Evolutionary conservation across 2,797 vertebrate species (phyloP), one percentile per base, ranked within the genome.

Genomic region (Mormyrus hasselquistii): DNA sequence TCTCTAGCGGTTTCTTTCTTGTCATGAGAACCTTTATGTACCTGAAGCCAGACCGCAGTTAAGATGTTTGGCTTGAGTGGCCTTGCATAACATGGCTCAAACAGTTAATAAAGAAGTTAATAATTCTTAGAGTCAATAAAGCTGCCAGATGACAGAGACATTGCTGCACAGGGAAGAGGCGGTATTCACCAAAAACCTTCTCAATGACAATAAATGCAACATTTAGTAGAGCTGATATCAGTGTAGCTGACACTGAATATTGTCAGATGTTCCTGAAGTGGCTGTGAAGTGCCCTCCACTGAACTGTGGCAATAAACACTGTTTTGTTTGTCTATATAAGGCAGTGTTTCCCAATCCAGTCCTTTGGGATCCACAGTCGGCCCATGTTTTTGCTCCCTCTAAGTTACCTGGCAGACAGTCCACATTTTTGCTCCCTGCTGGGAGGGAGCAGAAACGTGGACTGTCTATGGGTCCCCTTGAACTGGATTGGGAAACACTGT

Each of bases 41-140:
- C 73, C 34, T 2, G 22, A 47, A 69, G 16, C 25, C 57, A 86
- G 22, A 52, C 55, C 9, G 25, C 22, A n/a, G 22, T 47, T 57
- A 85, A 62, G 55, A 86, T 10, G 82, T 86, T 34, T 73, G 59
- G 44, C 84, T n/a, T 83, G 12, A 5, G 57, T 86, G 55, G 55
- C 83, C 59, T 86, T 53, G 6, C 22, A 38, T 62, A 16, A 89
- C 16, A 82, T 49, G 69, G 25, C 87, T 59, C 89, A 88, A 41
- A 73, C 19, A 57, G 62, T 44, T 50, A 25, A 59, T 87, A 22
- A 86, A 84, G 91, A 91, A 89, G 90, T 92, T 92, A 93, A 93
- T 93, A 88, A 92, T 89, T 92, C 85, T 1, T 84, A 90, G 89
- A 87, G 89, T 89, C 89, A 76, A 88, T n/a, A 87, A 2, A 84